A percentile compares a stretch with the other conserved stretches of the same genome.
Evolutionary conservation across 2,113 vertebrate species (phyloP).

Genomic region (Genyomyrus donnyi): DNA sequence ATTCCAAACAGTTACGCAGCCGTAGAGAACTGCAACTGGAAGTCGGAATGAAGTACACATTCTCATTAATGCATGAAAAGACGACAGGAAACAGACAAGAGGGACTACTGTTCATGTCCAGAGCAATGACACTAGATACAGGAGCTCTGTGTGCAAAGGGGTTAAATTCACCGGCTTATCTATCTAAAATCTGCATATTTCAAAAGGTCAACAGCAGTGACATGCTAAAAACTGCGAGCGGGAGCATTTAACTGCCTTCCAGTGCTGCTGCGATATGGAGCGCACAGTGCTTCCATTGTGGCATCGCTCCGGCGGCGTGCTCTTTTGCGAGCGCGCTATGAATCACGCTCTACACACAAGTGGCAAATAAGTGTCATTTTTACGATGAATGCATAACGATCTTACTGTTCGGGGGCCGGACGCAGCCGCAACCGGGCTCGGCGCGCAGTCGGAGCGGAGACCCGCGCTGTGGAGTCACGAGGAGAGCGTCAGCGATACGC

Average conservation of each 20-base stretch:
- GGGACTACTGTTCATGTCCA: neutral
- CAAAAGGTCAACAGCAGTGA: neutral
- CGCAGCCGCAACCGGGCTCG: neutral
- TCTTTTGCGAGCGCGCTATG: slow-evolving; percentile 2
- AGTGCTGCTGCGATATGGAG: neutral
- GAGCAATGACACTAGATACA: neutral
- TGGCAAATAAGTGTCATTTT: slow-evolving; percentile 16
- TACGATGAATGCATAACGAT: slow-evolving; percentile 1
- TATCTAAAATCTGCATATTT: neutral
- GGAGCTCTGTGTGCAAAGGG: neutral
- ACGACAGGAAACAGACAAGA: neutral
- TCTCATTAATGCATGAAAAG: neutral
- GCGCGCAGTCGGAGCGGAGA: neutral
- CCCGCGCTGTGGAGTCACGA: neutral
- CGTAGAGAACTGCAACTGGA: neutral
- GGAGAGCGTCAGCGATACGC: neutral
- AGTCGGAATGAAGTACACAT: neutral
- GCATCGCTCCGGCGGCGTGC: neutral
- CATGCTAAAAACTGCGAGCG: too few species aligned
- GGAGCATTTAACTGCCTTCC: neutral
- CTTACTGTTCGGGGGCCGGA: neutral
- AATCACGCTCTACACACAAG: slow-evolving; percentile 14
- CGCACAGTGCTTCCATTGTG: neutral
- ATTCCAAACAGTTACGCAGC: neutral
- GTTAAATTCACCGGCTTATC: neutral